Conservation (phyloP, 2,797 vertebrate genomes). For the Ambastaia sidthimunki region DNA sequence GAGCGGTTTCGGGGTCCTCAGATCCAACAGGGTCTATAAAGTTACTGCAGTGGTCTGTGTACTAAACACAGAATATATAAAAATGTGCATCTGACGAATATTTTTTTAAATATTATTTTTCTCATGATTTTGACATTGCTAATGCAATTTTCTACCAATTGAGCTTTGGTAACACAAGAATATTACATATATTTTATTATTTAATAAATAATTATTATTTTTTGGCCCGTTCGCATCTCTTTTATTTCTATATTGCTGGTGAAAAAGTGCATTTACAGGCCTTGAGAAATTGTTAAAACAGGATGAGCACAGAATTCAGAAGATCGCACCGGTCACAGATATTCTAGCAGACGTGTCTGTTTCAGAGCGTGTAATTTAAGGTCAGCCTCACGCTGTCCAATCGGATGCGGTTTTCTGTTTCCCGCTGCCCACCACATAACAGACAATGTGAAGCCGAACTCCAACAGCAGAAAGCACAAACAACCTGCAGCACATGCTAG, state of each 20-base stretch:
- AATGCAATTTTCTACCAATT: too few relatives aligned
- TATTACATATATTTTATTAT: background rate
- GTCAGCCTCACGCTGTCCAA: slow-evolving; percentile 73
- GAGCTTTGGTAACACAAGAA: too few relatives aligned
- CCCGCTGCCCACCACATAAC: slow-evolving; percentile 74
- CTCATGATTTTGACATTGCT: too few relatives aligned
- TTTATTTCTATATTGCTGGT: background rate
- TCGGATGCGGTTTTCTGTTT: slow-evolving; percentile 75
- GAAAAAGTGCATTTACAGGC: background rate
- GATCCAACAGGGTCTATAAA: background rate
- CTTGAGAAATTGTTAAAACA: background rate
- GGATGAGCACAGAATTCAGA: background rate
- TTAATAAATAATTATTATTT: background rate
- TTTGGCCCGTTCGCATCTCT: background rate
- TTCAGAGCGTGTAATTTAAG: slow-evolving; percentile 32
- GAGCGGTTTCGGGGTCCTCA: background rate
- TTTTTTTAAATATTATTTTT: background rate
- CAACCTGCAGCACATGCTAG: slow-evolving; percentile 81
- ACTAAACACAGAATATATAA: too few relatives aligned
- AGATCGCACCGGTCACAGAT: slow-evolving; percentile 4
- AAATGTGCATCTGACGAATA: too few relatives aligned
- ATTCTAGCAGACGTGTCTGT: background rate
- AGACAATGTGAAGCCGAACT: slow-evolving; percentile 56
- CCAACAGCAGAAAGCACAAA: slow-evolving; percentile 50
- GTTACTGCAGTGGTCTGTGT: background rate